Evolutionary conservation across 2,797 vertebrate genomes (phyloP), one percentile per base, ranked within the genome.

Genomic region (Fringilla coelebs): DNA sequence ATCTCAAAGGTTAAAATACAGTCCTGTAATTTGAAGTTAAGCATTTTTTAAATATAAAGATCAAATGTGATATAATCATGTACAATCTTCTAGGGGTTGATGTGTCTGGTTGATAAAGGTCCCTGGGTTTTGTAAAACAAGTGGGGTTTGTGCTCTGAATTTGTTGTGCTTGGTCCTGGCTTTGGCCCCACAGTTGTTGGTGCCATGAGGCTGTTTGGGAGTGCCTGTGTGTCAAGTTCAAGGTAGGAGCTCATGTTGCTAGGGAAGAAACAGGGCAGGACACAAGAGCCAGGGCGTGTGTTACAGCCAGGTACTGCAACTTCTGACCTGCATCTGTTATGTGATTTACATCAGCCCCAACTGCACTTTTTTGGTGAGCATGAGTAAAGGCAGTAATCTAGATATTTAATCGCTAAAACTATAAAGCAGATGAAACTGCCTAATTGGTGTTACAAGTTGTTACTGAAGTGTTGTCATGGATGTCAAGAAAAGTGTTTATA

Each of bases 391-490:
- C 57, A 43, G 21, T 49, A 66, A 86, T 78, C 21, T 79, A 66
- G 51, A 41, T 66, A 86, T 60, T 89, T 78, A 92, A 91, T 84
- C 88, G 80, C 58, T 91, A 66, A 36, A 66, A 81, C 54, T 91
- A 76, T 40, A 85, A 90, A 86, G 57, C 85, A 94, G 89, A 90
- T 93, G 51, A 86, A 95, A 62, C 77, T 60, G 83, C n/a, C 25
- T 91, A 94, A 94, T 54, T 79, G 29, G 22, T 70, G 45, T 57
- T 81, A 63, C 5, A n/a, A 93, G 48, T 66, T 78, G 76, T 71
- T 85, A 68, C 43, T 38, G 68, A 49, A 60, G 15, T 57, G 26
- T 45, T 88, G 77, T 71, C 36, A 75, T 5, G 68, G 62, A 57
- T 87, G 60, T 57, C 63, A 55, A 71, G 79, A 48, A 7, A 77